Base-by-base conservation (phyloP, 2,888 invertebrate species). In the Apeira syringaria region DNA sequence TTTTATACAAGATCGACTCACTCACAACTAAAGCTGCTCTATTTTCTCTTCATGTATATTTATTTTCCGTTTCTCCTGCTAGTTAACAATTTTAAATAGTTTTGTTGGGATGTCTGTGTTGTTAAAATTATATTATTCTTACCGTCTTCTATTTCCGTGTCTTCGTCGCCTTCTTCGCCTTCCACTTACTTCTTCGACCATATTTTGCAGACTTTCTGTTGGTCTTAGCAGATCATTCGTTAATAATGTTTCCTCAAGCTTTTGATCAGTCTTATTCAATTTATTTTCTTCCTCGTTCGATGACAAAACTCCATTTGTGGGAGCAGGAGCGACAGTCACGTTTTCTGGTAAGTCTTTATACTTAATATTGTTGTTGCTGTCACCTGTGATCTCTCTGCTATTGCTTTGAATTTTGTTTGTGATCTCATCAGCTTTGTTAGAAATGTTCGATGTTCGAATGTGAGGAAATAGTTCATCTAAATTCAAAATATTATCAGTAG, bases 351-450 rank as follows among this genome's bases (percentile, higher is more conserved):
- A 34, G 28, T 79, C 82, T 66, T 89, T 90, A 6, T 80, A 70
- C 61, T 86, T 89, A 0, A 90, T 58, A 53, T 90, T 78, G 53
- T 90, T 86, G 28, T 86, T 89, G 10, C 75, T 74, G 61, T 90
- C 90, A 5, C 90, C 91, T 22, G 85, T 90, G 22, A 91, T 91
- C 66, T 91, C 91, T 50, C 91, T 65, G 48, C 89, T 91, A 36
- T 91, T 91, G 50, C 91, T 91, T 59, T 91, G 91, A 29, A 91
- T 90, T 66, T 91, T 91, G 44, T 90, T 89, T 3, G 85, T 84
- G 1, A 84, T 80, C 59, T 91, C 91, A 49, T 91, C 89, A 59
- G 78, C 78, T 75, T 82, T 87, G 32, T 74, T 81, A 3, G 81
- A 75, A 47, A 74, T 57, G 61, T 90, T 82, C 30, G 83, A 61